Evolutionary conservation across 2,797 vertebrate species (phyloP).

Genomic region (Semotilus atromaculatus): DNA sequence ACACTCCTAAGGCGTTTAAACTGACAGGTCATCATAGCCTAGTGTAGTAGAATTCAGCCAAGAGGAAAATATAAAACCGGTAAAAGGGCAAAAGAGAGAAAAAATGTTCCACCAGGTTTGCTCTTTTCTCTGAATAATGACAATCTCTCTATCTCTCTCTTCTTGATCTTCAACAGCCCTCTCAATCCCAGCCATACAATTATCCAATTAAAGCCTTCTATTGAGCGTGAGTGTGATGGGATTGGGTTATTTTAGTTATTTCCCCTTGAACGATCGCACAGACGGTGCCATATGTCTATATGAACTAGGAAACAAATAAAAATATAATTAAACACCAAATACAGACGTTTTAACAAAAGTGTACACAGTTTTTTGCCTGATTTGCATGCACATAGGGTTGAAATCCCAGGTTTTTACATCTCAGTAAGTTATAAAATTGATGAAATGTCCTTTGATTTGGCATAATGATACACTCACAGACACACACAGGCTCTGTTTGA

Average conservation of each 20-base stretch:
- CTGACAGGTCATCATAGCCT: slow-evolving; percentile 31
- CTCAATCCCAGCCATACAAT: slow-evolving; percentile 22
- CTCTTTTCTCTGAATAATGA: slow-evolving; percentile 15
- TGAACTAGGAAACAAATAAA: slow-evolving; percentile 72
- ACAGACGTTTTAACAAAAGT: slow-evolving; percentile 64
- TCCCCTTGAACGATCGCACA: background rate
- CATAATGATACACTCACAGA: background rate
- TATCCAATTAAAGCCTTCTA: slow-evolving; percentile 34
- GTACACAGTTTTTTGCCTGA: slow-evolving; percentile 53
- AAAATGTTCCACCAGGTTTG: background rate
- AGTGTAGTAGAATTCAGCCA: slow-evolving; percentile 13
- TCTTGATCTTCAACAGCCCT: slow-evolving; percentile 1
- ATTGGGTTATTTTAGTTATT: slow-evolving; percentile 22
- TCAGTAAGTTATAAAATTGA: background rate
- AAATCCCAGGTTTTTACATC: background rate
- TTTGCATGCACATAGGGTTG: background rate
- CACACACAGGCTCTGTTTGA: background rate
- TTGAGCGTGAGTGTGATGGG: background rate
- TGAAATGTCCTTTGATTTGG: background rate
- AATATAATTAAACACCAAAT: slow-evolving; percentile 72
- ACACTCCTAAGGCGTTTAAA: background rate
- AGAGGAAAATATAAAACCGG: background rate
- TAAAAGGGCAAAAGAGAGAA: background rate
- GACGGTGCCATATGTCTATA: slow-evolving; percentile 17
- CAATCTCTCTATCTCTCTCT: background rate